These are phyloP conservation scores for Melanocharis versteri DNA, from an alignment of 2,113 vertebrate genomes.

Conservation along the genomic window DNA sequence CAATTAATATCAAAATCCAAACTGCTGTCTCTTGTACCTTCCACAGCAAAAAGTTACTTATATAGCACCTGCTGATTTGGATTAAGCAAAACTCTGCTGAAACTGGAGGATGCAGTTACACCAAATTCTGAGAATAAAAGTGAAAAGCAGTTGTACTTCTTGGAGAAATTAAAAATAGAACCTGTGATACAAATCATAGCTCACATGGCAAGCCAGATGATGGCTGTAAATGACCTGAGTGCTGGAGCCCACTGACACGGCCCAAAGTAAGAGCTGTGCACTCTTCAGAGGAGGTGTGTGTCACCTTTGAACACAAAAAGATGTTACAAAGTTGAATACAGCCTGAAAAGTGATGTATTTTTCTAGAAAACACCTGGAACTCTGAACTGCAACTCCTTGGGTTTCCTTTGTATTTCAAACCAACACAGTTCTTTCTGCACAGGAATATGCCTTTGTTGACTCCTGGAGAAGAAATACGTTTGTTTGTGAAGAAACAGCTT, in stretches of 20 bases:
- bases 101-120: not conserved
- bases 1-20: not conserved
- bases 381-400: not conserved
- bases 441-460: not conserved
- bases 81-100: not conserved
- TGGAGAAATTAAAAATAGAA: not conserved
- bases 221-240: not conserved
- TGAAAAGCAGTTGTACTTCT: not conserved
- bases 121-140: not conserved
- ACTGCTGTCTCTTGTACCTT: not conserved
- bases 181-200: not conserved
- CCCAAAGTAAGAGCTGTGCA: not conserved
- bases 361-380: not conserved
- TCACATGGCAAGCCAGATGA: not conserved
- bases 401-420: not conserved
- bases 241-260: not conserved
- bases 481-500: not conserved
- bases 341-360: not conserved
- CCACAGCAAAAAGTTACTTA: not conserved
- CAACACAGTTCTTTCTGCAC: not conserved
- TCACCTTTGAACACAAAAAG: not conserved
- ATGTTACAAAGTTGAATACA: not conserved
- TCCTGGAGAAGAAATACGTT: not conserved
- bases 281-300: not conserved
- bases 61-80: rapidly evolving